phyloP scores from a whole-genome alignment of 2,888 invertebrate genomes.

The Beris chalybata region DNA sequence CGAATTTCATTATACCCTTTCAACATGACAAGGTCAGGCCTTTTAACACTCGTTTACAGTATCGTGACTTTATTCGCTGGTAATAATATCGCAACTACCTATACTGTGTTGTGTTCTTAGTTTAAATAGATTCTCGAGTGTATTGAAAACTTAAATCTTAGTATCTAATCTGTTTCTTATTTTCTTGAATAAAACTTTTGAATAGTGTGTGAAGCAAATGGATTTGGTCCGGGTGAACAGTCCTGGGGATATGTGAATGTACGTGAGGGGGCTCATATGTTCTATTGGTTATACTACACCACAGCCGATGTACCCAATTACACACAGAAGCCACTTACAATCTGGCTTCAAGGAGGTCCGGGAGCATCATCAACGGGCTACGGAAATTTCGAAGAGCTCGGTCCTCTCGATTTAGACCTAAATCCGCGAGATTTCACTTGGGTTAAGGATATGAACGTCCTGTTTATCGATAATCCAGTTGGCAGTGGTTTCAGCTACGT shows the following conservation, averaged over 20 bases:
- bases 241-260: constrained; percentile 71
- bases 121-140: too few relatives aligned
- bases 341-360: constrained; percentile 84
- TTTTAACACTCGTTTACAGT: constrained; percentile 12
- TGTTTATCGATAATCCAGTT: constrained; percentile 84
- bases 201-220: constrained; percentile 2
- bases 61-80: constrained; percentile 14
- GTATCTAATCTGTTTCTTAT: not conserved
- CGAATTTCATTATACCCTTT: too few relatives aligned
- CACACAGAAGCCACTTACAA: constrained; percentile 67
- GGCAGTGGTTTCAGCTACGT: constrained; percentile 81
- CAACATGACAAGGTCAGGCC: constrained; percentile 19
- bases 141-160: too few relatives aligned
- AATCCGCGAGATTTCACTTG: constrained; percentile 67
- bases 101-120: too few relatives aligned
- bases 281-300: constrained; percentile 79
- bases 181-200: too few relatives aligned
- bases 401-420: constrained; percentile 66
- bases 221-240: constrained; percentile 62
- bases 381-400: constrained; percentile 78
- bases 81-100: constrained; percentile 6
- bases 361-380: constrained; percentile 72
- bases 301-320: constrained; percentile 60
- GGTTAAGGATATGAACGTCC: constrained; percentile 71
- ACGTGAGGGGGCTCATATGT: constrained; percentile 70